Evolutionary conservation across 2,888 invertebrate genomes (phyloP).

Genomic region (Actias luna): DNA sequence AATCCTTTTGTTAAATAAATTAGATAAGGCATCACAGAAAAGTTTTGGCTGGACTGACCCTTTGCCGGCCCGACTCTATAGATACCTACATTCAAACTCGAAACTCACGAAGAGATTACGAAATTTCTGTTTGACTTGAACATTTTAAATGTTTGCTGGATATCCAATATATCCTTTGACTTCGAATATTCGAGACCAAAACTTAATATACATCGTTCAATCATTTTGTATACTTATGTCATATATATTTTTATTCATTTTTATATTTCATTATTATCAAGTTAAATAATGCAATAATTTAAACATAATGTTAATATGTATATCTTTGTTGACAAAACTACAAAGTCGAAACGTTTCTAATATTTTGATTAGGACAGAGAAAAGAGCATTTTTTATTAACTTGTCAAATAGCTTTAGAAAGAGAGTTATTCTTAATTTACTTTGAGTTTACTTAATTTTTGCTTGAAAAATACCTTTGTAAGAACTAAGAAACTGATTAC

Average conservation of each 20-base stretch:
- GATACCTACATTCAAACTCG: constrained; percentile 32
- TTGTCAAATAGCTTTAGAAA: no score
- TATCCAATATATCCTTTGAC: constrained; percentile 15
- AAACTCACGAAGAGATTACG: constrained; percentile 41
- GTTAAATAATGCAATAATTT: no score
- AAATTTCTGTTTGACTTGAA: constrained; percentile 28
- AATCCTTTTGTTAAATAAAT: constrained; percentile 61
- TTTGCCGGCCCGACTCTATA: constrained; percentile 37
- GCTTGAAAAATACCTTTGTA: no score
- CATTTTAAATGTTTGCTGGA: constrained; percentile 16
- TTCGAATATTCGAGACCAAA: constrained; percentile 9
- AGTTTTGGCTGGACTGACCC: constrained; percentile 53
- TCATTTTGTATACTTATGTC: background rate
- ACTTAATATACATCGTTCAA: constrained; percentile 6
- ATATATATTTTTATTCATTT: background rate
- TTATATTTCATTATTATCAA: background rate
- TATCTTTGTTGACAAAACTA: no score
- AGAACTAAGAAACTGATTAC: no score
- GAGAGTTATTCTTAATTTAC: no score
- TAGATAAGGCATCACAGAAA: constrained; percentile 55
- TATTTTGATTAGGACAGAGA: no score
- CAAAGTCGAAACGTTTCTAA: no score
- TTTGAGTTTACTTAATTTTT: no score
- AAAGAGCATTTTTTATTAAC: no score
- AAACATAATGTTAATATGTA: no score